Evolutionary conservation across 2,888 invertebrate genomes (phyloP).

Genomic region (Cryptus viduatorius): DNA sequence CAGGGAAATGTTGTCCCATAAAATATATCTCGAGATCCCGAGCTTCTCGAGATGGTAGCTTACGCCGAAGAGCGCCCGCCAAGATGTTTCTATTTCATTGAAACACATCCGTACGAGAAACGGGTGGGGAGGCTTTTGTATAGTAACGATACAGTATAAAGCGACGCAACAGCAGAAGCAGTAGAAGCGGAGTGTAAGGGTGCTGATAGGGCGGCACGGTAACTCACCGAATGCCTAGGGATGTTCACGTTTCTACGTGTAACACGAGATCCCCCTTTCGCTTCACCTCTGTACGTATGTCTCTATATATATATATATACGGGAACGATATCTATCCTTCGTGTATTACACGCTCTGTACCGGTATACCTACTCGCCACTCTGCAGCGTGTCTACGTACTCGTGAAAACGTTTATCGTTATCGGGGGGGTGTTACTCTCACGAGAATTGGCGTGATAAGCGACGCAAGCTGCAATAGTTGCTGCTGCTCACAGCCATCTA

Average conservation of each 20-base stretch:
- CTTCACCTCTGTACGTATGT: neutral
- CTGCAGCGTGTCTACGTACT: constrained; percentile 31
- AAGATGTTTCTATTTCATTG: constrained; percentile 78
- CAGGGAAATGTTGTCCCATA: constrained; percentile 78
- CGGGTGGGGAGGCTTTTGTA: neutral
- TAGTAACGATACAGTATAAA: neutral
- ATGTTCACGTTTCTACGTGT: neutral
- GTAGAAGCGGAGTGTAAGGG: constrained; percentile 62
- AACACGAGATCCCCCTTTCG: neutral
- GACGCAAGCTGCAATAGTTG: constrained; percentile 43
- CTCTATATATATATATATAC: neutral
- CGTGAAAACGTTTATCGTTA: constrained; percentile 69
- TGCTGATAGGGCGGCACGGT: constrained; percentile 62
- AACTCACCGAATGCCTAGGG: constrained; percentile 10
- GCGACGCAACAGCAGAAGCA: neutral
- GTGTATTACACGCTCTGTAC: constrained; percentile 25
- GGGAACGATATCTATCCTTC: constrained; percentile 2
- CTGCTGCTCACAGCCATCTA: no score
- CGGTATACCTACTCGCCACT: constrained; percentile 13
- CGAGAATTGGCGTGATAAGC: constrained; percentile 61
- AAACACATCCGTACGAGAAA: constrained; percentile 40
- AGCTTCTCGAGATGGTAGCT: constrained; percentile 56
- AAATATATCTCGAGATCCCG: constrained; percentile 77
- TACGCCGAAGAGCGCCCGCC: constrained; percentile 68
- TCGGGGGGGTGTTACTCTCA: constrained; percentile 61